These are phyloP conservation scores for Heterochromis multidens DNA, from an alignment of 2,113 vertebrate species.

Conservation along the genomic window DNA sequence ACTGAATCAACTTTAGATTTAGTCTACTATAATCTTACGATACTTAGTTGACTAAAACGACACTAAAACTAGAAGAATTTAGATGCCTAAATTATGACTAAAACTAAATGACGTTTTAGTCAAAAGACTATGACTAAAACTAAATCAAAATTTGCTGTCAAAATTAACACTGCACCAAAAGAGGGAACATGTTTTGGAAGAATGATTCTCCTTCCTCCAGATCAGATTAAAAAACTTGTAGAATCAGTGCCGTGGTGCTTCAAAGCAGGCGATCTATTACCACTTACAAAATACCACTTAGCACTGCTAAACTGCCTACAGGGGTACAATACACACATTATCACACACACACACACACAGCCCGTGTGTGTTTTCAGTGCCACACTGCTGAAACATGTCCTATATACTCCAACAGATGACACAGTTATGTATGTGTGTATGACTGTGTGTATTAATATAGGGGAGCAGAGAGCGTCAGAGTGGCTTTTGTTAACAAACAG, in stretches of 20 bases:
- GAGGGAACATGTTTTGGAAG: not conserved
- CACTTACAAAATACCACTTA: slow-evolving; percentile 24
- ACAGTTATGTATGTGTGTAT: slow-evolving; percentile 4
- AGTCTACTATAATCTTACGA: no score
- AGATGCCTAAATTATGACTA: no score
- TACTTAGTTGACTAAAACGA: no score
- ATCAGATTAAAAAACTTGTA: not conserved
- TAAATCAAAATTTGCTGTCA: no score
- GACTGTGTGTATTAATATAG: not conserved
- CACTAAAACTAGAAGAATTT: no score
- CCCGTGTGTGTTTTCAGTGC: not conserved
- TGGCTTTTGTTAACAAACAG: slow-evolving; percentile 31
- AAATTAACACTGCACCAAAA: no score
- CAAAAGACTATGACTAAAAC: no score
- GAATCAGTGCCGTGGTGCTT: not conserved
- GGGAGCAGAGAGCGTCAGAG: slow-evolving; percentile 25
- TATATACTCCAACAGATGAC: slow-evolving; percentile 29
- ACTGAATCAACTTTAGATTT: no score
- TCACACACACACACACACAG: not conserved
- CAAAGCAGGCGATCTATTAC: not conserved
- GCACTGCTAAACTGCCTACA: not conserved
- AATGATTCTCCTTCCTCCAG: not conserved
- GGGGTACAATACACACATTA: not conserved
- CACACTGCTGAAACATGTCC: not conserved
- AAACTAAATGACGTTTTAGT: no score